Evolutionary conservation across 2,113 vertebrate species (phyloP).

Genomic region (Copsychus sechellarum): DNA sequence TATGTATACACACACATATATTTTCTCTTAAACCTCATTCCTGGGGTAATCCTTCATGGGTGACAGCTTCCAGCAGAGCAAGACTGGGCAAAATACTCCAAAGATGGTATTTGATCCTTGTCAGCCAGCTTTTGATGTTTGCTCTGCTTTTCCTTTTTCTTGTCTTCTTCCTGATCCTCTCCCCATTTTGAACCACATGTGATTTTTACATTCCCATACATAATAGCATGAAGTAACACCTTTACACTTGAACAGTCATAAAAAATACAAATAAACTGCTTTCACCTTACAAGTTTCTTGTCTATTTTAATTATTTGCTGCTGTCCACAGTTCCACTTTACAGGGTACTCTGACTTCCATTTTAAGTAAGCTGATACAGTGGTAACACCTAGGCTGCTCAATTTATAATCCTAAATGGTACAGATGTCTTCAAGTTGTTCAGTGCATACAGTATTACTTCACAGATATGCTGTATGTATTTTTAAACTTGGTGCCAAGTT

Average conservation of each 20-base stretch:
- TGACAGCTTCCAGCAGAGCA: background rate
- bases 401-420: background rate
- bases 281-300: background rate
- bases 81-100: background rate
- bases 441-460: conserved; percentile 16
- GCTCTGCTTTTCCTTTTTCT: background rate
- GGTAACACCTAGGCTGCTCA: background rate
- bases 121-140: background rate
- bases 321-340: background rate
- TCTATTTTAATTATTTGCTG: background rate
- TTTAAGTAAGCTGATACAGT: background rate
- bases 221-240: background rate
- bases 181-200: background rate
- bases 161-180: background rate
- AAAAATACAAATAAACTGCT: background rate
- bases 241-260: background rate
- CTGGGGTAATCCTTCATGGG: background rate
- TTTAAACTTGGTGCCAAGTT: conserved; percentile 47
- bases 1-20: background rate
- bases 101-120: background rate
- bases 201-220: background rate
- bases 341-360: background rate
- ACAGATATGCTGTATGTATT: background rate
- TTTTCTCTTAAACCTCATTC: background rate
- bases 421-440: conserved; percentile 13